A percentile compares a stretch with the other conserved stretches of the same genome.
Evolutionary conservation across 2,797 vertebrate genomes (phyloP).

Genomic region (Euthynnus affinis): DNA sequence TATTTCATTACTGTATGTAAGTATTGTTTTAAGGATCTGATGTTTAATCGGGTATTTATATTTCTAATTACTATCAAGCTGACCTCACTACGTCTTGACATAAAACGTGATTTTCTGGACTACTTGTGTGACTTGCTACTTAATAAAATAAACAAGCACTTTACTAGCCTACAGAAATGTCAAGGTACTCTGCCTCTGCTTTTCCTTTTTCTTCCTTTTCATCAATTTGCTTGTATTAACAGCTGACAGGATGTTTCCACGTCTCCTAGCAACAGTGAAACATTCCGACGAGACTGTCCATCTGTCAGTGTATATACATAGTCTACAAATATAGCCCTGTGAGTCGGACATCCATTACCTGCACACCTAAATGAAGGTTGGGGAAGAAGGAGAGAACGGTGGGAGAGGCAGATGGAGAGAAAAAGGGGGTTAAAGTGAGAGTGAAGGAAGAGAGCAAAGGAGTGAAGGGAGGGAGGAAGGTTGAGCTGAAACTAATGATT

Average conservation of each 20-base stretch:
- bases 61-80: neutral
- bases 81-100: too few relatives aligned
- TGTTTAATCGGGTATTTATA: neutral
- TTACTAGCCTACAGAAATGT: neutral
- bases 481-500: neutral
- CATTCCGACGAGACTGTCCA: constrained; percentile 65
- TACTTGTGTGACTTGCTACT: neutral
- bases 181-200: constrained; percentile 20
- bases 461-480: neutral
- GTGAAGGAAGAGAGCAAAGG: neutral
- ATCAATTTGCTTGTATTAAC: constrained; percentile 60
- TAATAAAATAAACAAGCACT: constrained; percentile 4
- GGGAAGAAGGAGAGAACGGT: constrained; percentile 1
- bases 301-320: constrained; percentile 69
- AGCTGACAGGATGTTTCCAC: constrained; percentile 66
- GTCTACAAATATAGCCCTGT: constrained; percentile 54
- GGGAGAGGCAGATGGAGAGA: neutral
- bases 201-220: constrained; percentile 34
- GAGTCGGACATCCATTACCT: constrained; percentile 37
- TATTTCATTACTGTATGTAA: neutral
- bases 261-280: constrained; percentile 71
- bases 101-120: too few relatives aligned
- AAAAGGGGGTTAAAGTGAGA: neutral
- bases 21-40: neutral
- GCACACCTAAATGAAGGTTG: constrained; percentile 28